phyloP scores from a whole-genome alignment of 2,888 invertebrate species.

The Sarcophaga subvicina region DNA sequence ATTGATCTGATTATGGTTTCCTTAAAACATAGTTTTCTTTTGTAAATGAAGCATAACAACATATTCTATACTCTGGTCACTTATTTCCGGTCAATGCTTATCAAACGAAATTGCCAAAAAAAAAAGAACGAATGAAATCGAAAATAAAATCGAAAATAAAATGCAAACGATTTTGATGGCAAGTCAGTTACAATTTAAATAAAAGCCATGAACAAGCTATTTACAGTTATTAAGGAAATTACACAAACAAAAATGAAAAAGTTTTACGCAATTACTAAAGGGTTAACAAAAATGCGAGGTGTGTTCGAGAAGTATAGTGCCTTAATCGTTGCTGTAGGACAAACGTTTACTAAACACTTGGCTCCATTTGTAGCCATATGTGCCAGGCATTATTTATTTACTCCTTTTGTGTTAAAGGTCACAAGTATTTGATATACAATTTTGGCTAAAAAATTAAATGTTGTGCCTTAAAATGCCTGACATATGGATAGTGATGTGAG shows the following conservation, averaged over 20 bases:
- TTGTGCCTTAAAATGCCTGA: no score
- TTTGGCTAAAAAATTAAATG: no score
- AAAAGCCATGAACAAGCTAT: neutral
- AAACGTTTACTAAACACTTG: no score
- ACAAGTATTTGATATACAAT: no score
- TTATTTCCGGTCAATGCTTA: constrained; percentile 69
- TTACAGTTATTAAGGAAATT: neutral
- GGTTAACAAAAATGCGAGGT: neutral
- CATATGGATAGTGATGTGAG: no score
- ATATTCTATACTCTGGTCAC: constrained; percentile 23
- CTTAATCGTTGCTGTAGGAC: no score
- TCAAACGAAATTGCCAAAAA: neutral
- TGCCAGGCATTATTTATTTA: no score
- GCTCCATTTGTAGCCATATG: no score
- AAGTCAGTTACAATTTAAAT: neutral
- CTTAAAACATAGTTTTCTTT: constrained; percentile 25
- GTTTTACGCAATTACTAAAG: no score
- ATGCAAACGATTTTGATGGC: neutral
- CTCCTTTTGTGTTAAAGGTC: no score
- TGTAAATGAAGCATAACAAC: constrained; percentile 68
- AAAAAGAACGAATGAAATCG: neutral
- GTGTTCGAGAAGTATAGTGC: neutral
- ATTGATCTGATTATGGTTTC: constrained; percentile 58
- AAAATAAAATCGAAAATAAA: neutral
- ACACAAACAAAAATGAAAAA: neutral